phyloP scores from a whole-genome alignment of 2,797 vertebrate species.

The Halcyon badia region DNA sequence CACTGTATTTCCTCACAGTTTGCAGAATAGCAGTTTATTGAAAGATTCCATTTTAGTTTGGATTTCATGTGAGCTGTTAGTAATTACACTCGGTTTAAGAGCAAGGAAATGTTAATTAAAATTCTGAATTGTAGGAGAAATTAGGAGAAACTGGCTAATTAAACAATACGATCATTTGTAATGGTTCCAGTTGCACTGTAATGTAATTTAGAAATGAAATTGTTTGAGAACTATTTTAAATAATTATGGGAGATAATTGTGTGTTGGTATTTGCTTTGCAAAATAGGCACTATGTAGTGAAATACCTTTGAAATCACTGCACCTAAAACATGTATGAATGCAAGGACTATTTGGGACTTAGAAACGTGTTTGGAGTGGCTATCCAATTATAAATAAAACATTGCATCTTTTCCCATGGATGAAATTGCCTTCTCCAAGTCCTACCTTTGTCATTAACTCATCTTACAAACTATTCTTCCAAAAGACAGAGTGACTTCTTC shows the following conservation, averaged over 20 bases:
- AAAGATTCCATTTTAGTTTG: conserved; percentile 64
- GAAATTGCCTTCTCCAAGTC: neutral
- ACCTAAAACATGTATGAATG: neutral
- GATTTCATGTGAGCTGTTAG: conserved; percentile 33
- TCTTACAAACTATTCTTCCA: neutral
- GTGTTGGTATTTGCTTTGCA: conserved; percentile 53
- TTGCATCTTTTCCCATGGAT: neutral
- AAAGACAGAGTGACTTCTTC: neutral
- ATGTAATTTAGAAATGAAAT: conserved; percentile 68
- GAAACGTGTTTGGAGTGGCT: neutral
- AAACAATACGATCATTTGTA: conserved; percentile 63
- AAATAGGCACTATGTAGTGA: neutral
- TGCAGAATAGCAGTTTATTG: conserved; percentile 39
- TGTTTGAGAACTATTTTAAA: conserved; percentile 61
- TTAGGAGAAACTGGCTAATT: conserved; percentile 66
- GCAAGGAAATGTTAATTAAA: conserved; percentile 76
- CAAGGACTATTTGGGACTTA: neutral
- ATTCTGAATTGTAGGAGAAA: conserved; percentile 54
- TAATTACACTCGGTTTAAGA: conserved; percentile 46
- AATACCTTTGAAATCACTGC: neutral
- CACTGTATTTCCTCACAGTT: conserved; percentile 48
- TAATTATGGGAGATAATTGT: conserved; percentile 51
- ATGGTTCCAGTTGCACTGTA: conserved; percentile 65
- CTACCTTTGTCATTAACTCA: neutral
- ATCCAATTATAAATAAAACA: neutral